Percentiles rank a stretch among this genome's conserved stretches.
phyloP scores from a whole-genome alignment of 2,113 vertebrate genomes.

The Semicossyphus pulcher region DNA sequence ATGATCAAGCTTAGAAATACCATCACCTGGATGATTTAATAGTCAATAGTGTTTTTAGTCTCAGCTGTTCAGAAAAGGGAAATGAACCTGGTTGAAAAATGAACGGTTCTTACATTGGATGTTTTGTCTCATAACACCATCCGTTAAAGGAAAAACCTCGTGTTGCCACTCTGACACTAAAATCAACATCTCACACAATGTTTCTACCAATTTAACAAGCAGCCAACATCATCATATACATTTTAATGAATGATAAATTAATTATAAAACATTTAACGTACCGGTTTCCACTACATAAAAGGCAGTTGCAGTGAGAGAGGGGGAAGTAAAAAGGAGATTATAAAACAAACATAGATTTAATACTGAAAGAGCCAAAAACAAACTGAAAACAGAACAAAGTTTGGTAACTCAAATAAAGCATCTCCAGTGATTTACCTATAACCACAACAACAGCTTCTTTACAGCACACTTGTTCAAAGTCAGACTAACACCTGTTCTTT shows the following conservation, averaged over 20 bases:
- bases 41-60: too few relatives aligned
- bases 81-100: too few relatives aligned
- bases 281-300: too few relatives aligned
- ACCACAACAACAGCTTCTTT: background rate
- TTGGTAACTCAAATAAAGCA: background rate
- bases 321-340: too few relatives aligned
- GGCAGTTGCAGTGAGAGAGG: background rate
- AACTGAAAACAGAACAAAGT: background rate
- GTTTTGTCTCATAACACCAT: background rate
- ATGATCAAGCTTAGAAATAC: too few relatives aligned
- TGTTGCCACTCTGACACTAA: background rate
- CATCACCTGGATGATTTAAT: too few relatives aligned
- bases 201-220: background rate
- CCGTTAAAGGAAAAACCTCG: background rate
- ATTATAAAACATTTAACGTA: too few relatives aligned
- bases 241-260: background rate
- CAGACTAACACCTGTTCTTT: slow-evolving; percentile 11
- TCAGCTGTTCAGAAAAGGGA: too few relatives aligned
- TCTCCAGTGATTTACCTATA: background rate
- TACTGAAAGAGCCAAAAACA: background rate
- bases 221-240: background rate
- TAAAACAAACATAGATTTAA: background rate
- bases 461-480: slow-evolving; percentile 2
- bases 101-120: background rate
- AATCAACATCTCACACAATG: background rate